Percentiles rank a stretch among this genome's conserved stretches.
phyloP scores from a whole-genome alignment of 1,140 invertebrate species.

The Aphaenogaster ashmeadi region DNA sequence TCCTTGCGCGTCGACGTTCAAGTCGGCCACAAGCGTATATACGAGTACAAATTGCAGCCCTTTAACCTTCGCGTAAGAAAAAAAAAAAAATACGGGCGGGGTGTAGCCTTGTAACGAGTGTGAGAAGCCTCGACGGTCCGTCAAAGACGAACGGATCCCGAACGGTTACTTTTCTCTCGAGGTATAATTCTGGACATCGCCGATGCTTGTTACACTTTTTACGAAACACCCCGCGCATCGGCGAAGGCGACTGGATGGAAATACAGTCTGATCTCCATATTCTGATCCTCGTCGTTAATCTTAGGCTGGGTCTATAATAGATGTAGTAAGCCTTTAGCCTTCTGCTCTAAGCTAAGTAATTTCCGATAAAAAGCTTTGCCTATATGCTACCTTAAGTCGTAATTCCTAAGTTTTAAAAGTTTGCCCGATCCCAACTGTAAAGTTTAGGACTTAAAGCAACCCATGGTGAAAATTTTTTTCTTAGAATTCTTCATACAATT shows the following conservation, averaged over 20 bases:
- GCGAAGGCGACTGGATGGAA: neutral
- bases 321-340: too few species aligned
- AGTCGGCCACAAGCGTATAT: constrained; percentile 58
- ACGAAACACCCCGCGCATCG: neutral
- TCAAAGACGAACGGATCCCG: neutral
- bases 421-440: too few species aligned
- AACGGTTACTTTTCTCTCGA: neutral
- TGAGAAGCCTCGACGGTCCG: constrained; percentile 10
- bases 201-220: constrained; percentile 38
- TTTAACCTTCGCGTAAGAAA: constrained; percentile 25
- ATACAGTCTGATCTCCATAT: neutral
- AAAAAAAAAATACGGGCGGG: neutral
- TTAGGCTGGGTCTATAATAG: too few species aligned
- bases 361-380: too few species aligned
- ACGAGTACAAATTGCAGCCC: constrained; percentile 56
- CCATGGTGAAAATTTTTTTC: too few species aligned
- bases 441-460: too few species aligned
- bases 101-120: neutral
- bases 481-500: too few species aligned
- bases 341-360: too few species aligned
- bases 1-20: constrained; percentile 53
- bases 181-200: neutral
- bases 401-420: too few species aligned
- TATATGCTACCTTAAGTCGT: too few species aligned
- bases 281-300: neutral